Conservation (phyloP, 2,888 invertebrate species). For the Drosophila koepferae region DNA sequence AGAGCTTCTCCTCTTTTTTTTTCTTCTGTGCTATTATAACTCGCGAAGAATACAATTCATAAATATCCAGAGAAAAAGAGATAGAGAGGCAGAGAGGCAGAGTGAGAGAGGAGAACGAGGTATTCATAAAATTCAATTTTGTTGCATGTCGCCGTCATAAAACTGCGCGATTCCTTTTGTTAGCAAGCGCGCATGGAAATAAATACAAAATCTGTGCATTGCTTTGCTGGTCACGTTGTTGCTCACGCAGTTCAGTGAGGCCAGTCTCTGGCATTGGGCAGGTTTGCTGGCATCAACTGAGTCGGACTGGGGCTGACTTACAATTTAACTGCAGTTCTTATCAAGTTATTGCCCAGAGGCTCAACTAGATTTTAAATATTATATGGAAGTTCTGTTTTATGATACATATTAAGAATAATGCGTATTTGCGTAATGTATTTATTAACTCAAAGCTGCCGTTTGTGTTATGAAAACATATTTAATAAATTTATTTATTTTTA, state of each 20-base stretch:
- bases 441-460: slow-evolving; percentile 1
- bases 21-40: slow-evolving; percentile 47
- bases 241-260: slow-evolving; percentile 12
- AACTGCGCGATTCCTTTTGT: slow-evolving; percentile 79
- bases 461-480: slow-evolving; percentile 13
- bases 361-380: slow-evolving; percentile 16
- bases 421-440: slow-evolving; percentile 10
- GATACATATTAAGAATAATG: slow-evolving; percentile 5
- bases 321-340: slow-evolving; percentile 67
- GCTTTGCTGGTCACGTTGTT: slow-evolving; percentile 81
- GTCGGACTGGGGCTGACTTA: slow-evolving; percentile 39
- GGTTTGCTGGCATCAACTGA: slow-evolving; percentile 45
- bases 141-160: slow-evolving; percentile 80
- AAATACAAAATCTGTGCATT: slow-evolving; percentile 80
- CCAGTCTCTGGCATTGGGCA: slow-evolving; percentile 45
- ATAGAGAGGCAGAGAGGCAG: slow-evolving; percentile 9
- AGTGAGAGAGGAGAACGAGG: slow-evolving; percentile 2
- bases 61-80: slow-evolving; percentile 55
- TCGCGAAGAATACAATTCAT: slow-evolving; percentile 70
- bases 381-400: slow-evolving; percentile 17
- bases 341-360: slow-evolving; percentile 41
- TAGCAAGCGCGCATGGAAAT: slow-evolving; percentile 61
- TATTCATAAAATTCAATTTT: slow-evolving; percentile 81
- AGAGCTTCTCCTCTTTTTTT: slow-evolving; percentile 59
- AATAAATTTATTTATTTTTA: background rate